Conservation (phyloP, 1,140 invertebrate genomes). For the Battus philenor region DNA sequence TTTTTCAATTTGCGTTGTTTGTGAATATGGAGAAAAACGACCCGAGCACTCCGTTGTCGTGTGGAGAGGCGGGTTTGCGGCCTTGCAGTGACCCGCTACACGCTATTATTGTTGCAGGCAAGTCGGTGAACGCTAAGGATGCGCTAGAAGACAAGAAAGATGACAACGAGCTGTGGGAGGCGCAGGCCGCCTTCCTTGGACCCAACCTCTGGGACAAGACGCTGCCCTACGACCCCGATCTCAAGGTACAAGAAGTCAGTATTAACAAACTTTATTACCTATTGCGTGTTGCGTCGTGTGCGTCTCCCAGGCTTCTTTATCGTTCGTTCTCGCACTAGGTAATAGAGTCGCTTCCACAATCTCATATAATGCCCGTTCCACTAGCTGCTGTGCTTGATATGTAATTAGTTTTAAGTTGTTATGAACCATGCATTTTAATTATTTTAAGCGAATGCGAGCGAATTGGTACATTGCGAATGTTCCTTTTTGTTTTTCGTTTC, state of each 20-base stretch:
- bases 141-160: slow-evolving; percentile 88
- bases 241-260: slow-evolving; percentile 90
- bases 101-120: slow-evolving; percentile 75
- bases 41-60: slow-evolving; percentile 20
- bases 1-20: no score
- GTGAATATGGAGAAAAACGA: neutral
- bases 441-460: no score
- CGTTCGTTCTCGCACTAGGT: slow-evolving; percentile 51
- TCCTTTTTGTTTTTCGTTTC: neutral
- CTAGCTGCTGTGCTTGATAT: no score
- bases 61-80: slow-evolving; percentile 18
- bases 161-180: slow-evolving; percentile 91
- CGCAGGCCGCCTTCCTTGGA: slow-evolving; percentile 94
- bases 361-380: neutral
- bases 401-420: no score
- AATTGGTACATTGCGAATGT: neutral
- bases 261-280: slow-evolving; percentile 70
- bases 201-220: slow-evolving; percentile 97
- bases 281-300: slow-evolving; percentile 60
- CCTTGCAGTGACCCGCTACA: slow-evolving; percentile 46
- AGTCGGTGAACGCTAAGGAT: slow-evolving; percentile 79
- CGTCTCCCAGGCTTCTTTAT: slow-evolving; percentile 35
- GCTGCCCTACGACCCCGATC: slow-evolving; percentile 91
- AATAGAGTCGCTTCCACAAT: slow-evolving; percentile 39
- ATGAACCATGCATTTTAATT: no score